These are phyloP conservation scores for Elephantulus edwardii DNA, from an alignment of 2,113 vertebrate genomes.

Conservation along the genomic window DNA sequence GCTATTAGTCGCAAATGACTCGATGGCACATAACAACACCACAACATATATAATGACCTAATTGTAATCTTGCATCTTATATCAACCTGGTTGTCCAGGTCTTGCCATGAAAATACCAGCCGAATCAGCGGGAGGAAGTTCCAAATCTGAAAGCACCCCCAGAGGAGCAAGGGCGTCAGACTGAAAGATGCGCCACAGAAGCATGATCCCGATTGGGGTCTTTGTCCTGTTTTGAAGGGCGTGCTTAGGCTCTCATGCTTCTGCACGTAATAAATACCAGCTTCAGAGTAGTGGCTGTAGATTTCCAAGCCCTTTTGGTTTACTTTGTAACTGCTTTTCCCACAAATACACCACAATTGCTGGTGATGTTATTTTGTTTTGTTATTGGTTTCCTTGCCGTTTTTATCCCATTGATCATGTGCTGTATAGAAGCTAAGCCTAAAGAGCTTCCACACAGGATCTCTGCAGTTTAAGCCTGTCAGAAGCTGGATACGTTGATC, in stretches of 20 bases:
- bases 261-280: conserved; percentile 7
- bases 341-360: not conserved
- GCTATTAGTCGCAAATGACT: too few relatives aligned
- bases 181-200: not conserved
- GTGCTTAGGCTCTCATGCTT: not conserved
- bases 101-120: not conserved
- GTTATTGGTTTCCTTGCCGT: not conserved
- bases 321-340: conserved; percentile 10
- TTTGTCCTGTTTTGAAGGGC: not conserved
- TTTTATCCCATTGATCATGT: not conserved
- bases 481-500: not conserved
- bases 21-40: not conserved
- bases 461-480: not conserved
- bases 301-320: not conserved
- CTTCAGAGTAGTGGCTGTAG: not conserved
- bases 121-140: not conserved
- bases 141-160: not conserved
- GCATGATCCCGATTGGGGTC: not conserved
- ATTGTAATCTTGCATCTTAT: not conserved
- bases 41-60: not conserved
- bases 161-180: not conserved
- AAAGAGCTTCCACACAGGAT: not conserved
- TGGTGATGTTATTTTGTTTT: not conserved
- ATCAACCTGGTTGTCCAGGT: not conserved
- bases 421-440: not conserved